Percentiles rank a stretch among this genome's conserved stretches.
phyloP scores from a whole-genome alignment of 2,888 invertebrate species.

The Oligia latruncula region DNA sequence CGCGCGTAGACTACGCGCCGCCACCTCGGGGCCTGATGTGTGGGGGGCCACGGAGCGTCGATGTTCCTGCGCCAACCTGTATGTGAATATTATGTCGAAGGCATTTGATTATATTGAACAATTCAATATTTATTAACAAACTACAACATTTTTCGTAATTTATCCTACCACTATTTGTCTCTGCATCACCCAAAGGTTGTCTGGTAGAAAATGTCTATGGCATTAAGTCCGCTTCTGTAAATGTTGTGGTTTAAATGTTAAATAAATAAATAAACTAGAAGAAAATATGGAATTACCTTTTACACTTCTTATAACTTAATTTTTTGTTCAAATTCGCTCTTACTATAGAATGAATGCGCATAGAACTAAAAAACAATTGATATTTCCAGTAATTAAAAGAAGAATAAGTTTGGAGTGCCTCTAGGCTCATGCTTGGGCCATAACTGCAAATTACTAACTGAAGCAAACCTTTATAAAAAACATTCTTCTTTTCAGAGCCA shows the following conservation, averaged over 20 bases:
- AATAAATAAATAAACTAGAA: background rate
- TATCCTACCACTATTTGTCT: too few species aligned
- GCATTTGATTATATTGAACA: background rate
- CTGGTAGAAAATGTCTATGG: background rate
- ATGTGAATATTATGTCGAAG: background rate
- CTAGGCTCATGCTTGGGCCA: background rate
- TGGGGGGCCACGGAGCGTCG: too few species aligned
- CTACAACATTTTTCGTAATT: too few species aligned
- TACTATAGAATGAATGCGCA: background rate
- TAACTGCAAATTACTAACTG: background rate
- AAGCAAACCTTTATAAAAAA: background rate
- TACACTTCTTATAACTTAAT: background rate
- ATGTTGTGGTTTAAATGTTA: background rate
- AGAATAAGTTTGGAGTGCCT: background rate
- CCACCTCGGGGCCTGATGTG: too few species aligned
- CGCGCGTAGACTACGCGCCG: too few species aligned
- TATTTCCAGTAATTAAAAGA: background rate
- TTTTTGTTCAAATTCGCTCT: background rate
- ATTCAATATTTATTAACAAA: background rate
- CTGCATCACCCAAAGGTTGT: background rate
- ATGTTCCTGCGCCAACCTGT: background rate
- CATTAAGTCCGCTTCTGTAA: background rate
- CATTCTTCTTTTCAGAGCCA: slow-evolving; percentile 7
- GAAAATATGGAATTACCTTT: background rate
- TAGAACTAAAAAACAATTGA: background rate